phyloP scores from a whole-genome alignment of 2,888 invertebrate genomes.

The Drosophila eohydei region DNA sequence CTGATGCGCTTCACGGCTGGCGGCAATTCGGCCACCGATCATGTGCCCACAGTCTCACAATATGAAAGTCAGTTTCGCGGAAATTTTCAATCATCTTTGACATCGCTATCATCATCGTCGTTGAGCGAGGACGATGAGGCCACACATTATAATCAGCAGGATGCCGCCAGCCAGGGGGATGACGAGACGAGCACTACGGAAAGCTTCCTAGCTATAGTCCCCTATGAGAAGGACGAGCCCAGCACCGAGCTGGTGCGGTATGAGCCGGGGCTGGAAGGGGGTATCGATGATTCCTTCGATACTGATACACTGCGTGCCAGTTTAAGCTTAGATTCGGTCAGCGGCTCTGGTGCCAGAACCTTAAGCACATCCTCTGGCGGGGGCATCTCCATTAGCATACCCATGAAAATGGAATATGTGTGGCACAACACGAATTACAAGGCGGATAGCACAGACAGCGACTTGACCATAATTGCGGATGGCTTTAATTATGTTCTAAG shows the following conservation, averaged over 20 bases:
- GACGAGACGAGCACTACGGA: conserved; percentile 22
- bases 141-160: neutral
- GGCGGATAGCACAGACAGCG: conserved; percentile 57
- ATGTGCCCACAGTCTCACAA: neutral
- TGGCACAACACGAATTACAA: conserved; percentile 52
- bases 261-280: neutral
- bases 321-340: neutral
- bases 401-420: conserved; percentile 46
- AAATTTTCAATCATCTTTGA: neutral
- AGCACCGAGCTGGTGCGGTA: conserved; percentile 39
- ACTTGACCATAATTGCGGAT: conserved; percentile 60
- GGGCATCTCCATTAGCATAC: conserved; percentile 53
- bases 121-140: neutral
- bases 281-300: conserved; percentile 10
- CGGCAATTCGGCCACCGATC: conserved; percentile 5
- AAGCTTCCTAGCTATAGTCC: conserved; percentile 41
- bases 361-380: conserved; percentile 1
- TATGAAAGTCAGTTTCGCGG: neutral
- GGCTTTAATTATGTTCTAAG: conserved; percentile 41
- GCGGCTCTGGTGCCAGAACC: conserved; percentile 13
- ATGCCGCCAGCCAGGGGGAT: conserved; percentile 4
- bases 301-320: conserved; percentile 23
- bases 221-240: conserved; percentile 20
- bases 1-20: conserved; percentile 56
- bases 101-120: neutral